Evolutionary conservation across 2,797 vertebrate species (phyloP), one percentile per base, ranked within the genome.

Genomic region (Galago senegalensis): DNA sequence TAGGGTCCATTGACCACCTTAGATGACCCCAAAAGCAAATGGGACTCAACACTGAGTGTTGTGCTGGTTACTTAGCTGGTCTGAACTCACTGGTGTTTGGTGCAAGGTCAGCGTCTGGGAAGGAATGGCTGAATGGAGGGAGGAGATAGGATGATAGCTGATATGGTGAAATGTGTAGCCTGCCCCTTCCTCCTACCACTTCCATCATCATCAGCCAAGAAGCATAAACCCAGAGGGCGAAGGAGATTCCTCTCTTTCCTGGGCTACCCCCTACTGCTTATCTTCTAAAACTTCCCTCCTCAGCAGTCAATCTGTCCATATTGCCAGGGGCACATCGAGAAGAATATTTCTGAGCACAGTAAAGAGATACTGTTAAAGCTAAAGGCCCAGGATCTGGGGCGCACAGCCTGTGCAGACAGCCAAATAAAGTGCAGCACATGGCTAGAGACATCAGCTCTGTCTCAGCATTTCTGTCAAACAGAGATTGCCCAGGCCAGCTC

Each of bases 221-320:
- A 21, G 20, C 27, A 29, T 0, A 53, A 58, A 85, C 37, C 13
- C 34, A n/a, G n/a, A 65, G 58, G 4, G 5, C 34, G 21, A n/a
- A 84, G 58, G 65, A 70, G n/a, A 9, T 11, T 40, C 11, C 31
- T 8, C 49, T 16, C 49, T 76, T 92, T 81, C 53, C 76, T 58
- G 84, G 65, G 72, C 81, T 81, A 13, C 3, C 70, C 16, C 70
- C 34, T 92, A 14, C 4, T 58, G n/a, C 27, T 77, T 67, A 40
- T 95, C 58, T 77, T 80, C 63, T 69, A 58, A 89, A 83, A 58
- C 27, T 27, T 86, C 43, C 49, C 43, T 82, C 29, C 65, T 79
- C 82, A 63, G 60, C 53, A 94, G 73, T 29, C 58, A 49, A 34
- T 88, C 72, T 7, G 23, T 61, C 85, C 43, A 77, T 37, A 81